phyloP scores from a whole-genome alignment of 1,140 invertebrate genomes.

The Danaus melanippus region DNA sequence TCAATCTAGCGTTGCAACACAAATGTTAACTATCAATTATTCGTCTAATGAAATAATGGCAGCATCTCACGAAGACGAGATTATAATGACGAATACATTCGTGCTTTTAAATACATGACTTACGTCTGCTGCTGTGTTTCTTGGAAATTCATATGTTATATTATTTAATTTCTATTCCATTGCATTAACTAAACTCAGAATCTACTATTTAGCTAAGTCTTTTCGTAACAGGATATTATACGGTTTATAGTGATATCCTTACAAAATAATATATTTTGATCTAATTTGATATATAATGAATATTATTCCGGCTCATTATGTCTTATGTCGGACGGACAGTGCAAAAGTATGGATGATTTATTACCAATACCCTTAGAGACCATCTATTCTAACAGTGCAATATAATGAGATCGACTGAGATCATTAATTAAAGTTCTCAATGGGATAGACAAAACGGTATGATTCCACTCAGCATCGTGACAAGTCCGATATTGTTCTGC shows the following conservation, averaged over 20 bases:
- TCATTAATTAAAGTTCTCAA: conserved; percentile 29
- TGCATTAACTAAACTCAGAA: too few relatives aligned
- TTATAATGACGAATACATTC: conserved; percentile 27
- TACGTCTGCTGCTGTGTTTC: conserved; percentile 19
- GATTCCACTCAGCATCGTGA: conserved; percentile 16
- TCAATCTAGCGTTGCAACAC: conserved; percentile 58
- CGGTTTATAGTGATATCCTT: too few relatives aligned
- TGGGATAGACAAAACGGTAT: conserved; percentile 26
- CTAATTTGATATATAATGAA: too few relatives aligned
- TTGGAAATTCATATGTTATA: too few relatives aligned
- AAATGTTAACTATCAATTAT: conserved; percentile 63
- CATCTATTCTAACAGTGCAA: conserved; percentile 15
- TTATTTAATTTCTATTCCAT: too few relatives aligned
- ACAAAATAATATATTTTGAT: too few relatives aligned
- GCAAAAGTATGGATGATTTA: conserved; percentile 15
- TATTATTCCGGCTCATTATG: too few relatives aligned
- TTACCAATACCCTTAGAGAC: conserved; percentile 11
- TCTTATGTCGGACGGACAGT: background rate
- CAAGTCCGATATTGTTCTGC: conserved; percentile 33
- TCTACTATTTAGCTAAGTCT: too few relatives aligned
- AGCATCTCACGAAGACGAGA: conserved; percentile 35
- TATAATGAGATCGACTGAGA: conserved; percentile 13
- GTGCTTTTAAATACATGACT: conserved; percentile 28
- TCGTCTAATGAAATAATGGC: conserved; percentile 60
- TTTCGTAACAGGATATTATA: too few relatives aligned